Evolutionary conservation across 1,140 invertebrate species (phyloP).

Genomic region (Andrena cerasifolii): DNA sequence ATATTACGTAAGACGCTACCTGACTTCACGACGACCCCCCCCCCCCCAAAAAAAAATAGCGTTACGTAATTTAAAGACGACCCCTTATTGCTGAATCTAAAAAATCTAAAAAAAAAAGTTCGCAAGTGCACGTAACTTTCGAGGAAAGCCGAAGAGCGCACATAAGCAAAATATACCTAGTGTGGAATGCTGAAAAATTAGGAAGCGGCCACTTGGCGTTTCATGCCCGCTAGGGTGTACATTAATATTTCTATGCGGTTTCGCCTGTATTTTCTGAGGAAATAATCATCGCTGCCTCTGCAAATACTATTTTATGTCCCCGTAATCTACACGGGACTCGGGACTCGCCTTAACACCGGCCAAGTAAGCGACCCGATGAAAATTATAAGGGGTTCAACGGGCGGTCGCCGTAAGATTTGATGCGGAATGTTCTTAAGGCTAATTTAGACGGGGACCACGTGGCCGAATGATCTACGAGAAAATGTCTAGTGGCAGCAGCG

Average conservation of each 20-base stretch:
- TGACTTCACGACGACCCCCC: too few species aligned
- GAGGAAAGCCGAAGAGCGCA: slow-evolving; percentile 30
- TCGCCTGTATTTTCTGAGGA: slow-evolving; percentile 14
- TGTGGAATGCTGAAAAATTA: too few species aligned
- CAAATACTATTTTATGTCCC: slow-evolving; percentile 14
- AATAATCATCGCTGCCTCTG: slow-evolving; percentile 12
- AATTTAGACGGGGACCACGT: slow-evolving; percentile 35
- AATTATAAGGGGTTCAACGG: neutral
- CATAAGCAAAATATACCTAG: slow-evolving; percentile 53
- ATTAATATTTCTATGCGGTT: slow-evolving; percentile 30
- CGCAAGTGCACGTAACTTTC: too few species aligned
- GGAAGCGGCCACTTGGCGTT: neutral
- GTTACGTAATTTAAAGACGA: too few species aligned
- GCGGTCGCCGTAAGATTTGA: neutral
- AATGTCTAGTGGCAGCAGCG: slow-evolving; percentile 5
- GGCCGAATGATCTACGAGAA: slow-evolving; percentile 39
- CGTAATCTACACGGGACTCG: neutral
- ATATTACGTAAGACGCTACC: too few species aligned
- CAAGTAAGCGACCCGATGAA: neutral
- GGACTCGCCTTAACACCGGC: neutral
- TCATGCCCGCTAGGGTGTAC: neutral
- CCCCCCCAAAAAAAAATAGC: too few species aligned
- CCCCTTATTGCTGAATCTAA: too few species aligned
- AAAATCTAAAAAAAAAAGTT: too few species aligned
- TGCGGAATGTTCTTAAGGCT: slow-evolving; percentile 11